These are phyloP conservation scores for Bradypodion pumilum DNA, from an alignment of 2,797 vertebrate species.

Conservation along the genomic window DNA sequence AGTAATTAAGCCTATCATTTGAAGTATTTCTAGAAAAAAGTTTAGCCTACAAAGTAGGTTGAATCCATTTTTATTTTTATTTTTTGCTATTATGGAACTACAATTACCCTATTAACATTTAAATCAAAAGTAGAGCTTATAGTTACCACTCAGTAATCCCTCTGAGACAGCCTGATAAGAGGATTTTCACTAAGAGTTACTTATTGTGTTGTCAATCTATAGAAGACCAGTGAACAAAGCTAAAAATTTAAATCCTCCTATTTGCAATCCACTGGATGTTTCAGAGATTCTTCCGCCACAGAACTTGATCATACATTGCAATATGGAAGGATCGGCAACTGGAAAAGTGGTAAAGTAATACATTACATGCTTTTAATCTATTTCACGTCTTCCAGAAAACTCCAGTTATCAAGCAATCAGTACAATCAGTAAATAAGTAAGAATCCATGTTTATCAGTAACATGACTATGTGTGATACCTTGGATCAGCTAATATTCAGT, in stretches of 20 bases:
- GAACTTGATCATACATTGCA: neutral
- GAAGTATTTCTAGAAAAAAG: slow-evolving; percentile 30
- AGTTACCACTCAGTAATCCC: slow-evolving; percentile 51
- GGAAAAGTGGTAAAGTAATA: neutral
- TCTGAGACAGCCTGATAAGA: slow-evolving; percentile 56
- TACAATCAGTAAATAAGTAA: neutral
- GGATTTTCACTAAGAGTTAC: slow-evolving; percentile 52
- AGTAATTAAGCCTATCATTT: slow-evolving; percentile 4
- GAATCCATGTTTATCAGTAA: neutral
- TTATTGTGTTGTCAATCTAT: slow-evolving; percentile 37
- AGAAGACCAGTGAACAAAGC: slow-evolving; percentile 29
- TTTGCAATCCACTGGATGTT: slow-evolving; percentile 7
- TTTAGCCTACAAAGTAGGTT: slow-evolving; percentile 19
- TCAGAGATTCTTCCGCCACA: neutral
- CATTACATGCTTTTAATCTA: neutral
- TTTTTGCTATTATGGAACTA: slow-evolving; percentile 13
- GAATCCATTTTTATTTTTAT: slow-evolving; percentile 21
- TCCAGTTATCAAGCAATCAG: neutral
- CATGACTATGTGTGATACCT: neutral
- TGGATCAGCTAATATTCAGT: neutral
- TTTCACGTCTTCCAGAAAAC: neutral
- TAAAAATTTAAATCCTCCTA: neutral
- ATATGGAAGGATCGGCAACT: neutral
- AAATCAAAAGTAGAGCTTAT: slow-evolving; percentile 40
- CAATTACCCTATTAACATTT: slow-evolving; percentile 39